phyloP scores from a whole-genome alignment of 2,797 vertebrate genomes.

The Agapornis canus region DNA sequence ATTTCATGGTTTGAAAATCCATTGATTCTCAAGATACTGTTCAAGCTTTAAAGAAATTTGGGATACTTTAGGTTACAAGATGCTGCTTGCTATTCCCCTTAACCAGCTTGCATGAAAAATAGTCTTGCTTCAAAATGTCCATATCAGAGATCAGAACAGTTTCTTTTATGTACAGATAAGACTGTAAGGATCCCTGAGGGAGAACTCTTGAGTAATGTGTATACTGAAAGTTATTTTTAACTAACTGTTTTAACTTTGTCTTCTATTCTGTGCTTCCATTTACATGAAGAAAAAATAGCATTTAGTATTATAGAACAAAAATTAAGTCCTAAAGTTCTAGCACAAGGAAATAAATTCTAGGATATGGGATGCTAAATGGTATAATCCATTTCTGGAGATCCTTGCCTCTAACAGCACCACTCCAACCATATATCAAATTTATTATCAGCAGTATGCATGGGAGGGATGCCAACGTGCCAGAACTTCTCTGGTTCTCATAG shows the following conservation, averaged over 20 bases:
- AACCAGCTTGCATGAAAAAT: background rate
- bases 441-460: background rate
- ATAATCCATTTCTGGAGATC: background rate
- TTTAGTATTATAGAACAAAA: background rate
- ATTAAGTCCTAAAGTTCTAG: background rate
- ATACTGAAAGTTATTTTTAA: background rate
- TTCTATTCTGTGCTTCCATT: background rate
- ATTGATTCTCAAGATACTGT: background rate
- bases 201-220: background rate
- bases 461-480: background rate
- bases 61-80: background rate
- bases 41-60: background rate
- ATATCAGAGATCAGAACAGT: background rate
- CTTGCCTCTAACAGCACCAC: background rate
- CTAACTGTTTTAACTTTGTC: background rate
- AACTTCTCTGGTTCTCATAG: background rate
- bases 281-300: background rate
- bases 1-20: background rate
- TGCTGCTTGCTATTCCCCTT: background rate
- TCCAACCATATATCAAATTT: rapidly evolving
- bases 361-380: rapidly evolving
- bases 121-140: background rate
- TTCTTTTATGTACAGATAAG: background rate
- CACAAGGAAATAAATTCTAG: background rate
- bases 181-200: background rate